Base-by-base conservation (phyloP, 2,113 vertebrate genomes). In the Petrocephalus microphthalmus region DNA sequence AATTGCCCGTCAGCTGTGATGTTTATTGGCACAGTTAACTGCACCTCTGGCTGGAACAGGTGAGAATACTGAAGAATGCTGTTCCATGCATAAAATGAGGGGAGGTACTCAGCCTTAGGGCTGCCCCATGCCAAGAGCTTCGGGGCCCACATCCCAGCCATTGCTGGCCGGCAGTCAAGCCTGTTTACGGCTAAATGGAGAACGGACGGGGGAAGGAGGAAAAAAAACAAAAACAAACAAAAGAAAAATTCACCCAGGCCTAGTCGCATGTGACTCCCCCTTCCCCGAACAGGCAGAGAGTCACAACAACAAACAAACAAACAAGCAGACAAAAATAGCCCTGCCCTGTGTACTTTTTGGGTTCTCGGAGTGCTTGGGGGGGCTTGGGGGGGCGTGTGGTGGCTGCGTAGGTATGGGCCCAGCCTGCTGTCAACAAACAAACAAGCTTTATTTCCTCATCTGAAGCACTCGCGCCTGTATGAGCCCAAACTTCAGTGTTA, bases 1-100 rank as follows among this genome's bases (percentile, higher is more conserved):
- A 95, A 96, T 96, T 95, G 95, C 95, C 95, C 95, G 95, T 96
- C 95, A 92, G 95, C 94, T 95, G 94, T 94, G 93, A 95, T 96
- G 95, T 96, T 95, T 95, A 95, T 95, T 95, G 92, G 94, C 92
- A 93, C 87, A 93, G 96, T 96, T 95, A 96, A 96, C 94, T 92
- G 93, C 92, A 93, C 92, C 93, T 89, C 91, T 90, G 92, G 91
- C 91, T 91, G 92, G 93, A 92, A 92, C 8, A 92, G 91, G 93
- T 92, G 91, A 93, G 91, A 93, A 92, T 90, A 90, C 89, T 91
- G 89, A 71, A 88, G 89, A 89, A 89, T 42, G 87, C 88, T 90
- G 88, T 88, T 91, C 83, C 82, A 89, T 89, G 85, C 71, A 67
- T 88, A 88, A 88, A 90, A 74, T 89, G 78, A 88, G 51, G 7